Evolutionary conservation across 2,888 invertebrate genomes (phyloP), one percentile per base, ranked within the genome.

Genomic region (Seira musarum): DNA sequence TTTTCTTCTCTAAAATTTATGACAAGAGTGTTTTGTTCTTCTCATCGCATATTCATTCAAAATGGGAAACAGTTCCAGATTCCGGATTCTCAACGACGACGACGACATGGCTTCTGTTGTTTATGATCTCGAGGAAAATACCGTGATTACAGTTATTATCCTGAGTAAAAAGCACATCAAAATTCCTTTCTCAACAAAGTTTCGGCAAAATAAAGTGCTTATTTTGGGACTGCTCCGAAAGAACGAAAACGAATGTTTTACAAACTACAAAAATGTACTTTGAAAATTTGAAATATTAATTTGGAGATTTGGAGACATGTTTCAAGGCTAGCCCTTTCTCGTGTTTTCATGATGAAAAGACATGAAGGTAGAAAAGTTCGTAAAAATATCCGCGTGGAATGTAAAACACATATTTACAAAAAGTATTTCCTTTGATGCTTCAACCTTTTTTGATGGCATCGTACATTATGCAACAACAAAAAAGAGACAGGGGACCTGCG

Each of bases 311-410:
- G n/a, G n/a, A n/a, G n/a, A n/a, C n/a, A n/a, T n/a, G n/a, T n/a
- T n/a, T n/a, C n/a, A n/a, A n/a, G n/a, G n/a, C n/a, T n/a, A n/a
- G n/a, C n/a, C n/a, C n/a, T n/a, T n/a, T n/a, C n/a, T n/a, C n/a
- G n/a, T n/a, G n/a, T 21, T 15, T 66, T 15, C 8, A 17, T 13
- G 6, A 66, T 66, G 10, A 66, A n/a, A n/a, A n/a, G 10, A 8
- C 25, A n/a, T 25, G 21, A 24, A 15, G 30, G 15, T 1, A 66
- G 1, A 21, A 17, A 15, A 1, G 25, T 19, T 46, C 76, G 46
- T 73, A 30, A 24, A 21, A 24, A 68, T 15, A 72, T 63, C 24
- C 17, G n/a, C 17, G 13, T 30, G 64, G 40, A 74, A 53, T 53
- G 53, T 17, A 30, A 30, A 30, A 30, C 30, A 30, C 8, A 30